Evolutionary conservation across 2,888 invertebrate species (phyloP).

Genomic region (Patella ulyssiponensis): DNA sequence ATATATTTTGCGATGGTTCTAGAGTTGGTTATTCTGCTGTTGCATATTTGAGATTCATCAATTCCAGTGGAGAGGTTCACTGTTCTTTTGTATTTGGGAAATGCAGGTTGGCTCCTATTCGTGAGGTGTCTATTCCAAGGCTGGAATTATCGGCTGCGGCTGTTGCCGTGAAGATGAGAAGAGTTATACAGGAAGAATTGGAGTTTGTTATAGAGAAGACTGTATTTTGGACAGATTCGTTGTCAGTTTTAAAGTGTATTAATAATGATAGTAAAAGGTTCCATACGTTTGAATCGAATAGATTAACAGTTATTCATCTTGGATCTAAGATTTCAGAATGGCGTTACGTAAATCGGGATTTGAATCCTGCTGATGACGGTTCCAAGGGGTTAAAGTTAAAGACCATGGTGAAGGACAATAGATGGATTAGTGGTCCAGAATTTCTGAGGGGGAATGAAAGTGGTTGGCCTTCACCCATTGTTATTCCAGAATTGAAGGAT

Average conservation of each 20-base stretch:
- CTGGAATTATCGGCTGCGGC: too few species aligned
- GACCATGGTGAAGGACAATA: neutral
- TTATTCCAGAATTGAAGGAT: neutral
- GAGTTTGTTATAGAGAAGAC: too few species aligned
- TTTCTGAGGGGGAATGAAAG: neutral
- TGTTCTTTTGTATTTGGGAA: too few species aligned
- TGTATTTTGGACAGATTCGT: slow-evolving; percentile 6
- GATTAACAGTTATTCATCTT: neutral
- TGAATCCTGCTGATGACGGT: slow-evolving; percentile 1
- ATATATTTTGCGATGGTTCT: too few species aligned
- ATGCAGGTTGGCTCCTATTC: too few species aligned
- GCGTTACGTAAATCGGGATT: slow-evolving; percentile 5
- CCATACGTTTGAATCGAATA: slow-evolving; percentile 2
- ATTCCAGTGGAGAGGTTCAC: too few species aligned
- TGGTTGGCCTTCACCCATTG: neutral
- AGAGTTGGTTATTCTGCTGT: too few species aligned
- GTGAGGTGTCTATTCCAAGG: too few species aligned
- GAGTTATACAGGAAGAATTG: too few species aligned
- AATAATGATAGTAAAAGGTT: neutral
- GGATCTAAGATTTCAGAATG: neutral
- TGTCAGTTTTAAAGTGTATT: slow-evolving; percentile 8
- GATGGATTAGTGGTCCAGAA: neutral
- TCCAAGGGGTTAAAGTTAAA: slow-evolving; percentile 6
- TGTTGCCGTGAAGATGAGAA: too few species aligned
- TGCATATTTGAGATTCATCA: too few species aligned